A percentile compares a stretch with the other conserved stretches of the same genome.
phyloP scores from a whole-genome alignment of 2,113 vertebrate species.

The Mustela lutreola region DNA sequence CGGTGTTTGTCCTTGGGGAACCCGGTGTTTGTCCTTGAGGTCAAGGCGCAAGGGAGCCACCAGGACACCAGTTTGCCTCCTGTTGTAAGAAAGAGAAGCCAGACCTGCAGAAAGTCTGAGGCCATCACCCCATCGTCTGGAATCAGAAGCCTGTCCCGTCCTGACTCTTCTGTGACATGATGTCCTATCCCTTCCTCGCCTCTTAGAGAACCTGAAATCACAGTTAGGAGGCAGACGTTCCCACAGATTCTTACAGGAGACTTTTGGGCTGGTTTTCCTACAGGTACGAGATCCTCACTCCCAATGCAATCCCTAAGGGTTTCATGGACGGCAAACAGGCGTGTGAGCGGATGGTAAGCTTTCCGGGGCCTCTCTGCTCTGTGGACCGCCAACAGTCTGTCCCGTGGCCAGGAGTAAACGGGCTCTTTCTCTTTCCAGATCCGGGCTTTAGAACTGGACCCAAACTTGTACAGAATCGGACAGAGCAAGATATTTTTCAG shows the following conservation, averaged over 20 bases:
- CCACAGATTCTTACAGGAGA: background rate
- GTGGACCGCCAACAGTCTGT: background rate
- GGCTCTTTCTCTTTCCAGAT: conserved; percentile 88
- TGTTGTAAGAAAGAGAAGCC: conserved; percentile 1
- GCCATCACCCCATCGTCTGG: background rate
- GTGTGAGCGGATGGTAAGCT: conserved; percentile 96
- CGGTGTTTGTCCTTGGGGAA: background rate
- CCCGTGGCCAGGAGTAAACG: background rate
- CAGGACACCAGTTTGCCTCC: background rate
- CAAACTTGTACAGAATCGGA: conserved; percentile 98
- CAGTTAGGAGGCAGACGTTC: background rate
- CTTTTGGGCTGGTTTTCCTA: conserved; percentile 58
- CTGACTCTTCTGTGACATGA: background rate
- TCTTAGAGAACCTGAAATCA: conserved; percentile 15
- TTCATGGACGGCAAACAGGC: conserved; percentile 99
- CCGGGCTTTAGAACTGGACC: conserved; percentile 95
- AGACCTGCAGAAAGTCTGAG: background rate
- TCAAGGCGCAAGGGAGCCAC: too few species aligned
- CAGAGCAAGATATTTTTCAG: conserved; percentile 99
- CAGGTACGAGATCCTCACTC: conserved; percentile 99
- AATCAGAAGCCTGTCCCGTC: background rate
- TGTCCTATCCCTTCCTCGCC: background rate
- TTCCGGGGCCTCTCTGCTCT: background rate
- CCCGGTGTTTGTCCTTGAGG: background rate
- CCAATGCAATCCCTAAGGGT: conserved; percentile 98